A percentile compares a stretch with the other conserved stretches of the same genome.
Conservation (phyloP, 2,888 invertebrate genomes). For the Platycnemis pennipes region DNA sequence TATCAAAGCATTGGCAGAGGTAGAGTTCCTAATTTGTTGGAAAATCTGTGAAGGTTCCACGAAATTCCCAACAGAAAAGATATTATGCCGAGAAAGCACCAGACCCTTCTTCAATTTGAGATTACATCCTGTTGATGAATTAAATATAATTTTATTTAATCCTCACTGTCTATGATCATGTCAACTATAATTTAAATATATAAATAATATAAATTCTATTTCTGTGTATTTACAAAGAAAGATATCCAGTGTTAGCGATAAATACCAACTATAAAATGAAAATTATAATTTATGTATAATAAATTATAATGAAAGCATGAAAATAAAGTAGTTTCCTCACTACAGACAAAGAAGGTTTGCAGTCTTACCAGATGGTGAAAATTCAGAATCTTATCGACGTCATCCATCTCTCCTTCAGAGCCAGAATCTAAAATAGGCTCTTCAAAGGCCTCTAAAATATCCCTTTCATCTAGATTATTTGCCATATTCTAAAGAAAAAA, state of each 20-base stretch:
- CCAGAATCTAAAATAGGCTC: neutral
- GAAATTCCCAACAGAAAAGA: too few species aligned
- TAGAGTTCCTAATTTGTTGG: too few species aligned
- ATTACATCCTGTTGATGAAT: too few species aligned
- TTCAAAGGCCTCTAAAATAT: neutral
- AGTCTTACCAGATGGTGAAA: neutral
- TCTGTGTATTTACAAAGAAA: neutral
- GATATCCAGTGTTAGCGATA: neutral
- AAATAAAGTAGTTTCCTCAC: neutral
- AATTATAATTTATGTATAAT: neutral
- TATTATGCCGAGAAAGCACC: too few species aligned
- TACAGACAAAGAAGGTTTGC: neutral
- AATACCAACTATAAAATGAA: neutral
- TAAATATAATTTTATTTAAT: too few species aligned
- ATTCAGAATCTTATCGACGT: neutral
- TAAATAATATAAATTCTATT: too few species aligned
- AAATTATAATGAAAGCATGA: neutral
- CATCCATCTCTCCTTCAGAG: neutral
- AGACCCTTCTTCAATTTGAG: too few species aligned
- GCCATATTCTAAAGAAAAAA: neutral
- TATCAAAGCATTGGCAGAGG: too few species aligned
- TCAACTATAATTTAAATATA: too few species aligned
- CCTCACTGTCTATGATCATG: too few species aligned
- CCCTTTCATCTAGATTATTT: neutral
- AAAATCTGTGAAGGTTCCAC: too few species aligned